Evolutionary conservation across 2,113 vertebrate species (phyloP).

Genomic region (Plecotus auritus): DNA sequence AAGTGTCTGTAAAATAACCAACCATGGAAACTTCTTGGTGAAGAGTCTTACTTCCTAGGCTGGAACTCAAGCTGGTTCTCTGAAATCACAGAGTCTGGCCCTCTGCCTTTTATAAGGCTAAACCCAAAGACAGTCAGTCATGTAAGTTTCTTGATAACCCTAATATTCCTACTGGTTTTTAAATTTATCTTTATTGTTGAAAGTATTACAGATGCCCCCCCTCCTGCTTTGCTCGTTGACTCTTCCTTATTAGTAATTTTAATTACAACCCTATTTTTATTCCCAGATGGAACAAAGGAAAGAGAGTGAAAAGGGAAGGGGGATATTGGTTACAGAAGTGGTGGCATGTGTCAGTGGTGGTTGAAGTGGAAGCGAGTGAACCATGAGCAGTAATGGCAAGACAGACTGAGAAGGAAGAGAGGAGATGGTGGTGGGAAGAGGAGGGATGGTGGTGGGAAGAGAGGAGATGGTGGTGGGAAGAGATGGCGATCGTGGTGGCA

Average conservation of each 20-base stretch:
- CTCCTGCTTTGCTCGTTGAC: accelerated
- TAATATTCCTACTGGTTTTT: background rate
- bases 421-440: no score
- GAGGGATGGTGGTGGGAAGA: no score
- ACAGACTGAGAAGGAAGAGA: no score
- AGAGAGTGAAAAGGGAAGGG: background rate
- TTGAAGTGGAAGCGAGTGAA: background rate
- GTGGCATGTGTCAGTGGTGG: accelerated
- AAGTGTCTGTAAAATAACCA: background rate
- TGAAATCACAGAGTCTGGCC: background rate
- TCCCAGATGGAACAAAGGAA: background rate
- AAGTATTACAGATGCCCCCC: no score
- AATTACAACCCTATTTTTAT: background rate
- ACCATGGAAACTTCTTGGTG: background rate
- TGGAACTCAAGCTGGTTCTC: background rate
- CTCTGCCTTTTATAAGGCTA: background rate
- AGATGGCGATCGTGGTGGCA: no score
- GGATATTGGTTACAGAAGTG: background rate
- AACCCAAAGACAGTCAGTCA: background rate
- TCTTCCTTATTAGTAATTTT: background rate
- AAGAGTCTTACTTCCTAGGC: background rate
- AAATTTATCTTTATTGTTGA: no score
- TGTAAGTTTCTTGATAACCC: background rate
- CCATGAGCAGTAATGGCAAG: accelerated
- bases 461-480: no score